phyloP scores from a whole-genome alignment of 2,888 invertebrate genomes.

The Eupelmus urozonus region DNA sequence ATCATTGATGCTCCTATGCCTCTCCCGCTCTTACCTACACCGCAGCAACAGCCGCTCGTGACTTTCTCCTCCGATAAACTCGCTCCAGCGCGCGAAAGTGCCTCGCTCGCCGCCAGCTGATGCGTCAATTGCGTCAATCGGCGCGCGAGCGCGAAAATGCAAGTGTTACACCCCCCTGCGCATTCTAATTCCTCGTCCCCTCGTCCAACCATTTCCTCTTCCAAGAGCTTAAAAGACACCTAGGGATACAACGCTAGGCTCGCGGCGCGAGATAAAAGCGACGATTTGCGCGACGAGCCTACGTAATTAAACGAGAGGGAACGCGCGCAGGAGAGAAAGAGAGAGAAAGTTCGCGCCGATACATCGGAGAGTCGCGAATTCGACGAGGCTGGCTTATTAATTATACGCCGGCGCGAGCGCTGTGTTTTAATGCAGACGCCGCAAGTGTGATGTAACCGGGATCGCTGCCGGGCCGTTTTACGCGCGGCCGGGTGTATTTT shows the following conservation, averaged over 20 bases:
- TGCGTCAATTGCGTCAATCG: neutral
- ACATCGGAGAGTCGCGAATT: no score
- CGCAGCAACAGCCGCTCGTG: no score
- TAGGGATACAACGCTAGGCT: neutral
- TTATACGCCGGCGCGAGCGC: no score
- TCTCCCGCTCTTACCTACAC: no score
- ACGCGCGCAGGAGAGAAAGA: conserved; percentile 19
- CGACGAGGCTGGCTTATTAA: no score
- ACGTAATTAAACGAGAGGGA: no score
- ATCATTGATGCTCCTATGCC: no score
- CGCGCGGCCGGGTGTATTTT: neutral
- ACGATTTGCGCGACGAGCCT: no score
- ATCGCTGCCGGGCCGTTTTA: neutral
- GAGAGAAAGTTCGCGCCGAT: conserved; percentile 34
- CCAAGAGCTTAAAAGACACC: no score
- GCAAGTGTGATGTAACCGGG: conserved; percentile 31
- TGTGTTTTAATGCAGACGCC: conserved; percentile 13
- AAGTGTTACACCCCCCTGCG: neutral
- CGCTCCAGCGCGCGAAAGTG: neutral
- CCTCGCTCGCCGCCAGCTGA: neutral
- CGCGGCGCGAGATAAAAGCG: neutral
- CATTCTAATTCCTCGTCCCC: neutral
- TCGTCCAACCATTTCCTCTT: no score
- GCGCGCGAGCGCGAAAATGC: neutral
- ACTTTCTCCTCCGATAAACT: neutral